phyloP scores from a whole-genome alignment of 2,797 vertebrate genomes.

The Pogoniulus pusillus region DNA sequence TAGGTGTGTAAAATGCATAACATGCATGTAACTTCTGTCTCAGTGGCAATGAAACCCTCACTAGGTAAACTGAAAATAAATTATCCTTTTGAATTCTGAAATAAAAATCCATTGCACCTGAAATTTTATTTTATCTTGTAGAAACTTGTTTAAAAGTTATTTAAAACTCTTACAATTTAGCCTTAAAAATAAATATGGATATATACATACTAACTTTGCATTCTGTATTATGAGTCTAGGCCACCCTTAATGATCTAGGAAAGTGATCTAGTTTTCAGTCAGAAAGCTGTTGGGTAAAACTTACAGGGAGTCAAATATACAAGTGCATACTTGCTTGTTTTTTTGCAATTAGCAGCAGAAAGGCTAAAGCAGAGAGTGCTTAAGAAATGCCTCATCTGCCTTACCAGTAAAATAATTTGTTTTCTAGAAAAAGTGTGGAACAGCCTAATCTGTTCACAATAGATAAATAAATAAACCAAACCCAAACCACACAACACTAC shows the following conservation, averaged over 20 bases:
- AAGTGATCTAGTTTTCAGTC: not conserved
- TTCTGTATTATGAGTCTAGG: not conserved
- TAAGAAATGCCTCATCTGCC: not conserved
- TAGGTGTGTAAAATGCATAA: not conserved
- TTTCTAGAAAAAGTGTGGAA: not conserved
- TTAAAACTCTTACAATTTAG: not conserved
- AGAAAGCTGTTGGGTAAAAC: not conserved
- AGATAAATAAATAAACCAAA: too few species aligned
- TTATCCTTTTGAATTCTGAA: not conserved
- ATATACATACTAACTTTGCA: not conserved
- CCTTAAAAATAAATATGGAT: not conserved
- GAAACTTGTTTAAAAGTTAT: not conserved
- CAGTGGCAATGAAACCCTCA: not conserved
- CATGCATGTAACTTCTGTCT: not conserved
- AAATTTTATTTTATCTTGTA: not conserved
- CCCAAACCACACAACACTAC: not conserved
- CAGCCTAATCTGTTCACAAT: not conserved
- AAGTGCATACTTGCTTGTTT: not conserved
- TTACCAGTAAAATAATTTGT: not conserved
- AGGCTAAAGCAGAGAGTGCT: not conserved
- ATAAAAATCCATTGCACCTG: not conserved
- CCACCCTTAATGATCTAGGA: not conserved
- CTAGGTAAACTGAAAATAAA: not conserved
- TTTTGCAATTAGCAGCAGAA: not conserved
- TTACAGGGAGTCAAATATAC: not conserved